Conservation (phyloP, 2,888 invertebrate genomes). For the Calliphora vomitoria region DNA sequence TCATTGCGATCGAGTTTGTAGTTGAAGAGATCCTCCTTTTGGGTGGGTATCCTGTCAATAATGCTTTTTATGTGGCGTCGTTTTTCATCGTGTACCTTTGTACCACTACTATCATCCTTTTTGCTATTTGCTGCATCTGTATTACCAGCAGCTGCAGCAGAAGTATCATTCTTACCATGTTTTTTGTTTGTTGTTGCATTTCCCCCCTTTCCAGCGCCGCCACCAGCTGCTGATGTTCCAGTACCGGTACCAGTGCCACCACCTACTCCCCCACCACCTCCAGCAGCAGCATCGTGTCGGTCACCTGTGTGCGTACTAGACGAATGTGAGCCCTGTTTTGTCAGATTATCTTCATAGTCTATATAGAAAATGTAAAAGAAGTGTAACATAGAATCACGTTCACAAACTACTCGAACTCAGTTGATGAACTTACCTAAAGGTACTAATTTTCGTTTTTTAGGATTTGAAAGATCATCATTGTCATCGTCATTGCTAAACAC, state of each 20-base stretch:
- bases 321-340: constrained; percentile 56
- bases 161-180: constrained; percentile 80
- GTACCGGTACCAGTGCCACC: constrained; percentile 24
- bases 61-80: constrained; percentile 97
- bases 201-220: constrained; percentile 72
- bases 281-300: constrained; percentile 56
- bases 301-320: constrained; percentile 64
- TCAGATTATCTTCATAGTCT: constrained; percentile 83
- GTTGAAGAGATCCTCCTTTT: constrained; percentile 97
- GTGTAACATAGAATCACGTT: neutral
- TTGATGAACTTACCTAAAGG: constrained; percentile 87
- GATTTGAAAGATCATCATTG: constrained; percentile 85
- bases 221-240: constrained; percentile 60
- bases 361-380: neutral
- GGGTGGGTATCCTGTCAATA: constrained; percentile 99
- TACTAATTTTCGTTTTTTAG: constrained; percentile 91
- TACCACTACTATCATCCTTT: constrained; percentile 87
- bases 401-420: neutral
- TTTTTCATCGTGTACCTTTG: constrained; percentile 95
- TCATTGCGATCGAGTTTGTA: constrained; percentile 97
- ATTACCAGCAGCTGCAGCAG: constrained; percentile 76
- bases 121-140: constrained; percentile 80
- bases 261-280: constrained; percentile 65
- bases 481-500: constrained; percentile 95
- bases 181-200: constrained; percentile 76